phyloP scores from a whole-genome alignment of 1,140 invertebrate genomes.

The Popillia japonica region DNA sequence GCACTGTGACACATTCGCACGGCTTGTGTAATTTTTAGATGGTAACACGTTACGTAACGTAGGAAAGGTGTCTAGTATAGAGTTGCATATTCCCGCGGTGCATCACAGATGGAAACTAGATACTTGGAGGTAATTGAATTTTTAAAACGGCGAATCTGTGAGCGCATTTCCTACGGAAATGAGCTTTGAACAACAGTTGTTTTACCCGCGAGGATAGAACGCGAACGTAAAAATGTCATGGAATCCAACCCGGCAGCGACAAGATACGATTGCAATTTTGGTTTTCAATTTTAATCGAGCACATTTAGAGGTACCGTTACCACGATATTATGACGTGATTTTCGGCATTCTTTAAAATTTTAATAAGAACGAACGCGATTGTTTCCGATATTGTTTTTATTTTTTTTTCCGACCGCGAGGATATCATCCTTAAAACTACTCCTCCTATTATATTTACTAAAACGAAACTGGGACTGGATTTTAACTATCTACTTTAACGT shows the following conservation, averaged over 20 bases:
- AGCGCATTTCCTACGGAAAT: neutral
- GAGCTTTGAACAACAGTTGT: slow-evolving; percentile 18
- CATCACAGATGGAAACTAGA: slow-evolving; percentile 2
- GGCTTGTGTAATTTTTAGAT: neutral
- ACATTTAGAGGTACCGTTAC: neutral
- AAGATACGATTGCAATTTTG: slow-evolving; percentile 4
- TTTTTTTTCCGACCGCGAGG: neutral
- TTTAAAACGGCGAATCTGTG: slow-evolving; percentile 10
- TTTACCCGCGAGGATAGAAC: neutral
- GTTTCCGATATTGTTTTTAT: neutral
- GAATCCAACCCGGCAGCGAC: neutral
- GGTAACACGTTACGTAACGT: neutral
- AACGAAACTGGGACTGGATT: neutral
- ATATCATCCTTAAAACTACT: neutral
- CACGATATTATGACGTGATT: neutral
- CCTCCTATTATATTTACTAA: neutral
- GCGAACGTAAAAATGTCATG: neutral
- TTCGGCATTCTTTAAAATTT: neutral
- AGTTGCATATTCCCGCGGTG: neutral
- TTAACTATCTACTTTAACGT: neutral
- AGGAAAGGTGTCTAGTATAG: neutral
- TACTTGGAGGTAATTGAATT: slow-evolving; percentile 11
- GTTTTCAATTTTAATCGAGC: slow-evolving; percentile 6
- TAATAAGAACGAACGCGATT: neutral
- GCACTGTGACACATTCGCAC: neutral